phyloP scores from a whole-genome alignment of 2,888 invertebrate species.

The Dicranocentrus wangi region DNA sequence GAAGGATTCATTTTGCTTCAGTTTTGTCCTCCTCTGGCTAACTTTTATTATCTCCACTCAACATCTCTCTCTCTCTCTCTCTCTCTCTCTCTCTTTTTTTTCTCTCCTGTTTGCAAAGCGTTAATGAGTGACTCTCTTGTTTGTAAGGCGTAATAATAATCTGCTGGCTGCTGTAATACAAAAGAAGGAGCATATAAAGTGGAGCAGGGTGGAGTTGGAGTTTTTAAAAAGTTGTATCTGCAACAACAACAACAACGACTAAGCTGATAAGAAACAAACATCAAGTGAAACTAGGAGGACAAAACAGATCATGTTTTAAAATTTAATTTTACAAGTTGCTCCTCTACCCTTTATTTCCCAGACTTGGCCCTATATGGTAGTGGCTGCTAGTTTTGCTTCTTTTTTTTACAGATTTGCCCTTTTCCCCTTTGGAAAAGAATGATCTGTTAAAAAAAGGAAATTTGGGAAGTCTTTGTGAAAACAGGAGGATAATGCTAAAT shows the following conservation, averaged over 20 bases:
- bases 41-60: constrained; percentile 1
- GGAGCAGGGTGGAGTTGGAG: constrained; percentile 52
- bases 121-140: constrained; percentile 60
- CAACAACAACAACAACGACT: background rate
- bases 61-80: constrained; percentile 4
- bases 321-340: constrained; percentile 57
- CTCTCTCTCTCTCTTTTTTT: constrained; percentile 32
- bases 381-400: background rate
- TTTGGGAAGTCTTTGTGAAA: too few species aligned
- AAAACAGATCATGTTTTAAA: constrained; percentile 35
- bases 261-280: constrained; percentile 20
- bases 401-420: constrained; percentile 50
- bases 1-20: background rate
- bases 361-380: constrained; percentile 51
- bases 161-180: constrained; percentile 19
- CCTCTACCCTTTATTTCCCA: background rate
- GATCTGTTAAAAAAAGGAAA: too few species aligned
- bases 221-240: background rate
- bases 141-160: constrained; percentile 63
- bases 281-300: background rate
- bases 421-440: constrained; percentile 27
- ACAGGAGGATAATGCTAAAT: too few species aligned
- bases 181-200: constrained; percentile 35
- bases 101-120: constrained; percentile 56
- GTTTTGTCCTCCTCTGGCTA: background rate